Percentiles rank a stretch among this genome's conserved stretches.
Conservation (phyloP, 2,888 invertebrate species). For the Aleiodes leptofemur region DNA sequence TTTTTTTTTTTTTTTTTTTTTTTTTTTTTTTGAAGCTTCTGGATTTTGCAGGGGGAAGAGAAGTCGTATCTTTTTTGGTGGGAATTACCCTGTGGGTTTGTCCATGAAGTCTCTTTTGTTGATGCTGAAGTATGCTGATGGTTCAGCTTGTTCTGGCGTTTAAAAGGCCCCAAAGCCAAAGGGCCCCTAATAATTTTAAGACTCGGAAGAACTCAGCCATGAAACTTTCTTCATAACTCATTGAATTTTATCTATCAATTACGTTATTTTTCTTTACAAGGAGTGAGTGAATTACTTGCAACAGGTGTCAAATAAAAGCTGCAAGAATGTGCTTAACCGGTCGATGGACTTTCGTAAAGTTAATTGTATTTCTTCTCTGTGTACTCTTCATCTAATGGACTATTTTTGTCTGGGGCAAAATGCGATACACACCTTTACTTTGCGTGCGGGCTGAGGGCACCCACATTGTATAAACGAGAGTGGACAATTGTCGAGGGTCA, state of each 20-base stretch:
- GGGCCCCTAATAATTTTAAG: conserved; percentile 35
- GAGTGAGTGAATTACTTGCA: conserved; percentile 27
- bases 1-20: no score
- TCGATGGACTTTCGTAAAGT: no score
- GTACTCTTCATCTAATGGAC: not conserved
- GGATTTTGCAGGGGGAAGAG: not conserved
- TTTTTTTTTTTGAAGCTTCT: no score
- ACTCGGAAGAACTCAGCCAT: conserved; percentile 2
- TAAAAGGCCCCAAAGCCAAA: conserved; percentile 6
- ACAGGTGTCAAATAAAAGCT: conserved; percentile 19
- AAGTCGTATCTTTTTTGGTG: not conserved
- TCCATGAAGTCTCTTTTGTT: conserved; percentile 17
- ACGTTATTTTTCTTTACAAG: not conserved
- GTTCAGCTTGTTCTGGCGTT: conserved; percentile 18
- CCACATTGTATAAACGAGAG: conserved; percentile 41
- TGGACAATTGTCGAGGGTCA: conserved; percentile 47
- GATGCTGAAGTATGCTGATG: conserved; percentile 34
- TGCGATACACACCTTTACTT: conserved; percentile 43
- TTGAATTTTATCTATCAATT: conserved; percentile 29
- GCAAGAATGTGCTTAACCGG: not conserved
- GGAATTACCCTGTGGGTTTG: conserved; percentile 5
- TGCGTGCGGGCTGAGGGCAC: conserved; percentile 51
- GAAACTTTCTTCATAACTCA: conserved; percentile 21
- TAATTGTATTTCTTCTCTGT: not conserved
- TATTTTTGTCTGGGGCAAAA: conserved; percentile 39